These are phyloP conservation scores for Picus viridis DNA, from an alignment of 2,797 vertebrate species.

Conservation along the genomic window DNA sequence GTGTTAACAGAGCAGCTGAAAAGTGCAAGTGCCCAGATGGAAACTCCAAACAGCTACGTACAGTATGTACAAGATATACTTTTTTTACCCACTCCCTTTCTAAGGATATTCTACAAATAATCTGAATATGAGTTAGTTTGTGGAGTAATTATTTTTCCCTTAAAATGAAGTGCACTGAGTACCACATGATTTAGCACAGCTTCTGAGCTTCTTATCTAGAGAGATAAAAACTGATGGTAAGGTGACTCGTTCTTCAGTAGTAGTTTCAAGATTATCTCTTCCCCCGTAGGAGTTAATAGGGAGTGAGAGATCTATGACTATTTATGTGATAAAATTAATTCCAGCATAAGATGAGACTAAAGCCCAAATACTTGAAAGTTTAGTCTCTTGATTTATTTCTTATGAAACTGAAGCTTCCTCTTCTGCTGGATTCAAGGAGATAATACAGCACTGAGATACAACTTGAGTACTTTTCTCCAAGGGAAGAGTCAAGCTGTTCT, in stretches of 20 bases:
- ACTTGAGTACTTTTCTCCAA: conserved; percentile 30
- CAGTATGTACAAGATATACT: background rate
- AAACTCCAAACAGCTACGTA: background rate
- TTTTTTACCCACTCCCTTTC: background rate
- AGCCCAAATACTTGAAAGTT: background rate
- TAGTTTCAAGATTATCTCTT: conserved; percentile 22
- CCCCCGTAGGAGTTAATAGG: conserved; percentile 17
- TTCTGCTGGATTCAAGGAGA: background rate
- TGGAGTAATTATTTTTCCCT: conserved; percentile 1
- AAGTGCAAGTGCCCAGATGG: background rate
- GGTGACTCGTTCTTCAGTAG: background rate
- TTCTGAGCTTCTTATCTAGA: background rate
- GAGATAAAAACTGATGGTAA: background rate
- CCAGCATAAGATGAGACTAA: conserved; percentile 13
- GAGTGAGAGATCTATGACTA: background rate
- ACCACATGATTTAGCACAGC: background rate
- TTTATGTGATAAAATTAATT: conserved; percentile 39
- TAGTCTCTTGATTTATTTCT: conserved; percentile 28
- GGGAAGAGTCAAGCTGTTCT: conserved; percentile 10
- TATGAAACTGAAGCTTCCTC: background rate
- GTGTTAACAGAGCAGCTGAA: background rate
- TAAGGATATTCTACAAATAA: background rate
- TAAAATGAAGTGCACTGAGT: background rate
- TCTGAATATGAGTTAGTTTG: background rate
- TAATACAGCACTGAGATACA: background rate